Evolutionary conservation across 1,140 invertebrate species (phyloP).

Genomic region (Drosophila tropicalis): DNA sequence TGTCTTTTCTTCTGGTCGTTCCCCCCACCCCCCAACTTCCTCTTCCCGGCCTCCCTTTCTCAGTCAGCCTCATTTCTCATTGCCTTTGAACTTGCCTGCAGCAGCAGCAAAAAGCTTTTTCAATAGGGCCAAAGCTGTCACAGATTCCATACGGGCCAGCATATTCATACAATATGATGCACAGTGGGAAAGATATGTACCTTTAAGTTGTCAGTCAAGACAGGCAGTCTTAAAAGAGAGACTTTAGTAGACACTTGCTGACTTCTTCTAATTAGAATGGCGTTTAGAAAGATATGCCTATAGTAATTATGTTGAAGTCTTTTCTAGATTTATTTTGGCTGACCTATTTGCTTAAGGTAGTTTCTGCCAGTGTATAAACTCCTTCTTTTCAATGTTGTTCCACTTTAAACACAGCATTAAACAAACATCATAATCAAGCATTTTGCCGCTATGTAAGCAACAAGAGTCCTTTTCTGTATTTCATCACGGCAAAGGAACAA

Average conservation of each 20-base stretch:
- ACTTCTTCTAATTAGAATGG: too few relatives aligned
- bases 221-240: too few relatives aligned
- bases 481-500: not conserved
- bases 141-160: conserved; percentile 29
- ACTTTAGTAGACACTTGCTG: too few relatives aligned
- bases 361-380: conserved; percentile 42
- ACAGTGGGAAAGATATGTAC: not conserved
- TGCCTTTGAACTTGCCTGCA: conserved; percentile 70
- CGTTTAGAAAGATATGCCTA: too few relatives aligned
- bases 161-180: not conserved
- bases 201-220: too few relatives aligned
- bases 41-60: not conserved
- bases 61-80: not conserved
- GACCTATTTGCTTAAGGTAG: not conserved
- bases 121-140: conserved; percentile 37
- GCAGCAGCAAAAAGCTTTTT: conserved; percentile 30
- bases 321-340: too few relatives aligned
- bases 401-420: conserved; percentile 51
- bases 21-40: not conserved
- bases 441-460: conserved; percentile 58
- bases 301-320: too few relatives aligned
- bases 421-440: conserved; percentile 77
- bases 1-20: conserved; percentile 4
- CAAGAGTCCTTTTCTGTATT: conserved; percentile 20
- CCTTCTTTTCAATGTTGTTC: conserved; percentile 40